Evolutionary conservation across 2,797 vertebrate species (phyloP).

Genomic region (Pteronotus mesoamericanus): DNA sequence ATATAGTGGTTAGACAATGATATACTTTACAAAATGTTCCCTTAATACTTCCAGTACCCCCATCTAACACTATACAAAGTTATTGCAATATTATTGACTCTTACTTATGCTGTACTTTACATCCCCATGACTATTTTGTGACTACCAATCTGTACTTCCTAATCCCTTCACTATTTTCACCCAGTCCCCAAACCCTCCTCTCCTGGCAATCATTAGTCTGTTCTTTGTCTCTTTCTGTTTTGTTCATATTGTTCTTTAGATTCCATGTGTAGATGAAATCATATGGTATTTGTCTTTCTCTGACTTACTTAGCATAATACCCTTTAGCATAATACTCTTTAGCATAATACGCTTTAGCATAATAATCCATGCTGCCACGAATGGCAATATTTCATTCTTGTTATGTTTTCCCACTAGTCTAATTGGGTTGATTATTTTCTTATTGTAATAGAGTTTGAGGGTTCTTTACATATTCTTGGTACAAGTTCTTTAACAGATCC

Average conservation of each 20-base stretch:
- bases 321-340: too few species aligned
- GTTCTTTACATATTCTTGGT: not conserved
- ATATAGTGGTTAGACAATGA: not conserved
- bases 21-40: not conserved
- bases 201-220: not conserved
- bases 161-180: not conserved
- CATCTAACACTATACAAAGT: not conserved
- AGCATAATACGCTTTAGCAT: not conserved
- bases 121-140: not conserved
- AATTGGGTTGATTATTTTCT: not conserved
- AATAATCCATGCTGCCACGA: not conserved
- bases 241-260: not conserved
- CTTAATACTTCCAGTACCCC: not conserved
- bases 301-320: not conserved
- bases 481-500: not conserved
- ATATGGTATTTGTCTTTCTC: not conserved
- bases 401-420: not conserved
- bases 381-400: not conserved
- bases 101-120: not conserved
- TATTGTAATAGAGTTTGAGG: not conserved
- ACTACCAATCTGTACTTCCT: not conserved
- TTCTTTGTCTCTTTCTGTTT: not conserved
- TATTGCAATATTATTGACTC: not conserved
- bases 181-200: not conserved
- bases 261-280: not conserved